Evolutionary conservation across 2,888 invertebrate species (phyloP).

Genomic region (Ectemnius cavifrons): DNA sequence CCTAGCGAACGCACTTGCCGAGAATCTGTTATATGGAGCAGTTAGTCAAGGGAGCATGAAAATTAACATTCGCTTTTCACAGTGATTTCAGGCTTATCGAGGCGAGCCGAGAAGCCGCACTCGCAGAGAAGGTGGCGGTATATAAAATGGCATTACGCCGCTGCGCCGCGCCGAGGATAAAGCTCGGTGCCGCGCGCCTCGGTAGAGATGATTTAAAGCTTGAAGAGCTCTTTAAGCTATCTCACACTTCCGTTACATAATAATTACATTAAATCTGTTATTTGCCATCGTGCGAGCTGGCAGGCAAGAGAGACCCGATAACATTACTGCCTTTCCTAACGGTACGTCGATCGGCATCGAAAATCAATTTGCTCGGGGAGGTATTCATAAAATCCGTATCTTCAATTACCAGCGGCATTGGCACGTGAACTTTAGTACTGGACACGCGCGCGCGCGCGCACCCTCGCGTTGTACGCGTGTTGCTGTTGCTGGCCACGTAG

Average conservation of each 20-base stretch:
- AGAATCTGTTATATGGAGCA: too few relatives aligned
- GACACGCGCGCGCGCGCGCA: slow-evolving; percentile 51
- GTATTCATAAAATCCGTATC: slow-evolving; percentile 33
- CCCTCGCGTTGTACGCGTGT: slow-evolving; percentile 2
- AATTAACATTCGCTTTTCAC: too few relatives aligned
- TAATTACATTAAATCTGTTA: slow-evolving; percentile 9
- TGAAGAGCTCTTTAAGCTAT: slow-evolving; percentile 11
- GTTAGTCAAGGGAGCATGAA: too few relatives aligned
- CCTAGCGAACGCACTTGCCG: too few relatives aligned
- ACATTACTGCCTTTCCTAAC: slow-evolving; percentile 7
- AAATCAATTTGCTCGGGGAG: slow-evolving; percentile 11
- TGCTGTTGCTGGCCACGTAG: slow-evolving; percentile 39
- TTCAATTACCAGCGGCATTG: slow-evolving; percentile 50
- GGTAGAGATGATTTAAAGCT: not conserved
- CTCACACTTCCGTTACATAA: slow-evolving; percentile 18
- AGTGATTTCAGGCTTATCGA: too few relatives aligned
- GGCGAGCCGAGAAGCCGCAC: too few relatives aligned
- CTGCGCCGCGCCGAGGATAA: too few relatives aligned
- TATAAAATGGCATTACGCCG: too few relatives aligned
- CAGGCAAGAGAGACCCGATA: not conserved
- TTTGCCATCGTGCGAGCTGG: not conserved
- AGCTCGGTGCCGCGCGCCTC: not conserved
- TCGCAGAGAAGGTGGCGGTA: too few relatives aligned
- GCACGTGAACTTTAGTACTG: slow-evolving; percentile 57
- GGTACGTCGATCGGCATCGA: not conserved